Evolutionary conservation across 2,888 invertebrate species (phyloP).

Genomic region (Anarsia innoxiella): DNA sequence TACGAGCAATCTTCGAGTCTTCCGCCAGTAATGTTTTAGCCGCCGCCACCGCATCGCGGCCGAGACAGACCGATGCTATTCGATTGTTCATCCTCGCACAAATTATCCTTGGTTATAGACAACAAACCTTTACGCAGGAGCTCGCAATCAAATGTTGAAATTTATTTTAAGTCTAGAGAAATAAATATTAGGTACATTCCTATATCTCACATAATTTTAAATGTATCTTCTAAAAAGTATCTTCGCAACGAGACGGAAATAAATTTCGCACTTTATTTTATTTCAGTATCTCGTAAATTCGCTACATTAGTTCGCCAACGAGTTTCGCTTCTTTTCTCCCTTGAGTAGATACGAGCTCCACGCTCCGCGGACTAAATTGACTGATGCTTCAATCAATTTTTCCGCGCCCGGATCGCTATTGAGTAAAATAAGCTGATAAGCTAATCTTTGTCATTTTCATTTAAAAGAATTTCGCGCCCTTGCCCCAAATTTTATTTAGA

Average conservation of each 20-base stretch:
- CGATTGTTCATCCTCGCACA: neutral
- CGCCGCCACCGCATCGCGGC: slow-evolving; percentile 1
- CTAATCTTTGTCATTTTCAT: slow-evolving; percentile 7
- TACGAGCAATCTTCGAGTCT: slow-evolving; percentile 54
- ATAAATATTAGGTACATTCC: too few species aligned
- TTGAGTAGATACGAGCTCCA: neutral
- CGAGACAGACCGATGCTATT: too few species aligned
- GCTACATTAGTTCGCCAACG: too few species aligned
- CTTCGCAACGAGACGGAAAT: too few species aligned
- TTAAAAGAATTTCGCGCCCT: slow-evolving; percentile 5
- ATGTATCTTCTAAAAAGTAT: too few species aligned
- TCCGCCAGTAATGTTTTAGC: slow-evolving; percentile 44
- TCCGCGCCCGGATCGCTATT: slow-evolving; percentile 6
- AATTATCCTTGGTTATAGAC: neutral
- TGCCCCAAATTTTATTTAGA: neutral
- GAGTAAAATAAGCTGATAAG: slow-evolving; percentile 7
- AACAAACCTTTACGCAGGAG: too few species aligned
- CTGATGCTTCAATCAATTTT: slow-evolving; percentile 13
- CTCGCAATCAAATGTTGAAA: too few species aligned
- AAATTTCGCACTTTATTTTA: too few species aligned
- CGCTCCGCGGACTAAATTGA: slow-evolving; percentile 10
- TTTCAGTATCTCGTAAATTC: too few species aligned
- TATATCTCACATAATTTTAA: too few species aligned
- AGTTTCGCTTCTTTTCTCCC: neutral
- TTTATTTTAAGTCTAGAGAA: too few species aligned